These are phyloP conservation scores for Anadara kagoshimensis DNA, from an alignment of 1,140 invertebrate species.

Conservation along the genomic window DNA sequence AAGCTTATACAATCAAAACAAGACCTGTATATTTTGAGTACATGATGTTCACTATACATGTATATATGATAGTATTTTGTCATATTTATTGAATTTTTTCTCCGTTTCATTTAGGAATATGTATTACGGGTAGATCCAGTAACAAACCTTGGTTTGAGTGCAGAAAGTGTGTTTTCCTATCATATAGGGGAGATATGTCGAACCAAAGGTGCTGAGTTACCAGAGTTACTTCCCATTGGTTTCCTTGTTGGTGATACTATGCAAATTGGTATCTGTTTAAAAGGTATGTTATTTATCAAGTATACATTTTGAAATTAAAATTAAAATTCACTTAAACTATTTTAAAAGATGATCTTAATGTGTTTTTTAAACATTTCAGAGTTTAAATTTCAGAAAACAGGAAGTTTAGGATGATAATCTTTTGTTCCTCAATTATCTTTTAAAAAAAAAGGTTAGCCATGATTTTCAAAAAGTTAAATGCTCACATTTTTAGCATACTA, in stretches of 20 bases:
- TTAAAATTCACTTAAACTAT: no score
- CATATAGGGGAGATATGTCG: conserved; percentile 89
- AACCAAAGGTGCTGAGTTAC: conserved; percentile 76
- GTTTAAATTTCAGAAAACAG: no score
- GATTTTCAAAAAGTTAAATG: no score
- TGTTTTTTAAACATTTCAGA: no score
- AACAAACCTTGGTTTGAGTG: conserved; percentile 90
- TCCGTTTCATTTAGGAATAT: conserved; percentile 81
- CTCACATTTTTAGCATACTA: no score
- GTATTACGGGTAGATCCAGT: conserved; percentile 93
- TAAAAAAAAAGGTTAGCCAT: no score
- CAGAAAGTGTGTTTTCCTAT: conserved; percentile 90
- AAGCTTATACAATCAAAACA: no score
- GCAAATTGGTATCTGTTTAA: conserved; percentile 77
- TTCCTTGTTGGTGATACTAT: conserved; percentile 90
- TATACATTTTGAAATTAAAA: background rate
- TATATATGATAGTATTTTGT: background rate
- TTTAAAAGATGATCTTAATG: no score
- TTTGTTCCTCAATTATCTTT: no score
- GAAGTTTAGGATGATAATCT: no score
- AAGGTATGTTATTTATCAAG: conserved; percentile 68
- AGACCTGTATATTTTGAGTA: no score
- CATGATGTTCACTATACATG: no score
- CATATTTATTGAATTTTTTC: background rate
- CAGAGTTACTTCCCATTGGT: conserved; percentile 93